Conservation (phyloP, 2,113 vertebrate species). For the Galeopterus variegatus region DNA sequence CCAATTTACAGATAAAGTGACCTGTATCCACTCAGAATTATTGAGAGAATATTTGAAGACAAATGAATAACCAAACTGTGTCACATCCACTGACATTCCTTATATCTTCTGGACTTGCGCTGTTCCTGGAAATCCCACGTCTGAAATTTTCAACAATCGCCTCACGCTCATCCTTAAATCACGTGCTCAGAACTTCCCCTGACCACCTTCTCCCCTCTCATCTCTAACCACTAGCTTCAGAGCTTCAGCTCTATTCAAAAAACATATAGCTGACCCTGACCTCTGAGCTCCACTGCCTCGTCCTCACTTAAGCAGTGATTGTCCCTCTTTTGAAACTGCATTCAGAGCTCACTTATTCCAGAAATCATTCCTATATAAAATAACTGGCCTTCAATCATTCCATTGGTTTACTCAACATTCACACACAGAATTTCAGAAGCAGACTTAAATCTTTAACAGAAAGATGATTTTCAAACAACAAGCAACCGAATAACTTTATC, state of each 20-base stretch:
- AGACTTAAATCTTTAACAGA: neutral
- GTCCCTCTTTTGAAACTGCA: neutral
- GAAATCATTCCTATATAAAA: neutral
- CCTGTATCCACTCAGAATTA: neutral
- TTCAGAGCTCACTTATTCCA: neutral
- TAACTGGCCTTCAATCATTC: neutral
- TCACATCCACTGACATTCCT: neutral
- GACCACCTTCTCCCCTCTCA: neutral
- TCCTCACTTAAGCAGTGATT: neutral
- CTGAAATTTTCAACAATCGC: neutral
- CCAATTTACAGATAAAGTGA: conserved; percentile 16
- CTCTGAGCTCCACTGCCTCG: neutral
- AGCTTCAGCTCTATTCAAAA: neutral
- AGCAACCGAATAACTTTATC: neutral
- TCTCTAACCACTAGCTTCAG: no score
- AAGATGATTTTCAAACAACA: conserved; percentile 27
- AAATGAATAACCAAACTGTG: neutral
- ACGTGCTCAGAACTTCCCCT: neutral
- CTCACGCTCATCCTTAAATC: neutral
- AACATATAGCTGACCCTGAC: neutral
- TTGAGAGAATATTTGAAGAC: neutral
- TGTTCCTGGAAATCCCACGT: neutral
- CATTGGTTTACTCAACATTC: neutral
- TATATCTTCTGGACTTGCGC: neutral
- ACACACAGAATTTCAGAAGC: neutral